Evolutionary conservation across 2,113 vertebrate species (phyloP), one percentile per base, ranked within the genome.

Genomic region (Aramus guarauna): DNA sequence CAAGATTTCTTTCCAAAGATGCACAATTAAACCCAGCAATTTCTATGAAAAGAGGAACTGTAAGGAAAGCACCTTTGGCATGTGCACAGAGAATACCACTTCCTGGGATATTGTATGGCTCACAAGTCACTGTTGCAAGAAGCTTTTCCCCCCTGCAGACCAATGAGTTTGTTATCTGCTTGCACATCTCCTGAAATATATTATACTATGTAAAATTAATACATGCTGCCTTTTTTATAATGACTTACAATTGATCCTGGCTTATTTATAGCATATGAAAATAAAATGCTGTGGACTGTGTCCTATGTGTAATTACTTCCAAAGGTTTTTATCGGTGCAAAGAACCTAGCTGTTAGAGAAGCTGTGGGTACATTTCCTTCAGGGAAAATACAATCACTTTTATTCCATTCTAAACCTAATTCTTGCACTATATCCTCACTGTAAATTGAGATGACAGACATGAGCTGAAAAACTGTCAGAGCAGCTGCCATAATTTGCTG

Each of bases 291-390:
- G 20, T 93, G 90, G 91, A 96, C 92, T 92, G 95, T 94, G 92
- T 95, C 91, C 59, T 96, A 39, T 55, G 83, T 96, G 92, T 98
- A 98, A 98, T 98, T 98, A 97, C 84, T 96, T 97, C 83, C 79
- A 95, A 85, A 98, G 87, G 48, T 39, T 96, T 96, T 66, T 94
- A 89, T 96, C 82, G 84, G 56, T 45, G 69, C 82, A 74, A 84
- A 96, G 53, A 83, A 97, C 72, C 88, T 96, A 96, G 93, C 96
- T 96, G 96, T 86, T 97, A 98, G 32, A 95, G 86, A 96, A 97
- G 90, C 91, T 84, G 39, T 73, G 91, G 36, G 75, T 96, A 95
- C 72, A 64, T 95, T 97, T 96, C 86, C 94, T 97, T 85, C 85
- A 95, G 85, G 83, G 72, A 90, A 97, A 97, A 97, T 85, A 96